Conservation (phyloP, 1,140 invertebrate species). For the Drosophila oshimai region DNA sequence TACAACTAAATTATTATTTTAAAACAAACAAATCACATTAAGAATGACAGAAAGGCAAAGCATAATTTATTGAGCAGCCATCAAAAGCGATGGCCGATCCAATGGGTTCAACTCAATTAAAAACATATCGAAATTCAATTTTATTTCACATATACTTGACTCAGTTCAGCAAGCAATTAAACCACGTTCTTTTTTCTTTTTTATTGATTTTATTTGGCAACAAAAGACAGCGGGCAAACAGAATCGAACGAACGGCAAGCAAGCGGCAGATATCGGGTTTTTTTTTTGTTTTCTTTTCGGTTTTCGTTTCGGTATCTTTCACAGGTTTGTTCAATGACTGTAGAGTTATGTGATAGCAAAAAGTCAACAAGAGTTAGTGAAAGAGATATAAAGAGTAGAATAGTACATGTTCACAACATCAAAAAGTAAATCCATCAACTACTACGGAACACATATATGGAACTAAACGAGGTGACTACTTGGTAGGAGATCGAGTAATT, state of each 20-base stretch:
- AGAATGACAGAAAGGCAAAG: constrained; percentile 39
- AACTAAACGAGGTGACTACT: constrained; percentile 37
- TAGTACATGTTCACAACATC: constrained; percentile 81
- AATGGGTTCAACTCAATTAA: constrained; percentile 18
- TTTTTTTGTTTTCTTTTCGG: constrained; percentile 45
- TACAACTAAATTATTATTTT: constrained; percentile 53
- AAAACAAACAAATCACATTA: constrained; percentile 74
- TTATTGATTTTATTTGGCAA: constrained; percentile 57
- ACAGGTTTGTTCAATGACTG: constrained; percentile 38
- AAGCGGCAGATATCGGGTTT: constrained; percentile 66
- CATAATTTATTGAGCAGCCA: constrained; percentile 17
- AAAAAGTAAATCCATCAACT: constrained; percentile 82
- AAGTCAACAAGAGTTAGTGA: constrained; percentile 62
- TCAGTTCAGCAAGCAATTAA: constrained; percentile 41
- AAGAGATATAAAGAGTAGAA: constrained; percentile 57
- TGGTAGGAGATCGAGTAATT: constrained; percentile 1
- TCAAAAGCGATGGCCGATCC: not conserved
- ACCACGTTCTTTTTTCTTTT: constrained; percentile 7
- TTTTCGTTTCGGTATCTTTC: constrained; percentile 39
- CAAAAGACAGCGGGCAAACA: constrained; percentile 73
- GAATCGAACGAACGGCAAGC: constrained; percentile 67
- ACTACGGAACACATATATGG: constrained; percentile 57
- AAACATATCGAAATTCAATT: constrained; percentile 23
- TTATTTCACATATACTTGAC: constrained; percentile 54
- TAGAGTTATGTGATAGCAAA: constrained; percentile 56